Evolutionary conservation across 1,140 invertebrate genomes (phyloP).

Genomic region (Drosophila takahashii): DNA sequence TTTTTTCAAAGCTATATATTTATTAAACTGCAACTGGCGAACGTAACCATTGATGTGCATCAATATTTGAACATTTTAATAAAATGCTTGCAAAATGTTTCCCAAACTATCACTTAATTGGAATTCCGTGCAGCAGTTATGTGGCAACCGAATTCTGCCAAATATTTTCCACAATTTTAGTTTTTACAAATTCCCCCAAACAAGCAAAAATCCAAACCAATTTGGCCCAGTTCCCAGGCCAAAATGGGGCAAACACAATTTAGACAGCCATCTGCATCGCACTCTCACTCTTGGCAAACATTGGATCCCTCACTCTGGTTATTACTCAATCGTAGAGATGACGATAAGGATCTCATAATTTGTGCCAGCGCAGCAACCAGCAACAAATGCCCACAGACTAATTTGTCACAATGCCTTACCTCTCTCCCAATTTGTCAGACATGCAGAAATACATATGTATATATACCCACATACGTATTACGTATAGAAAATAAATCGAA

Average conservation of each 20-base stretch:
- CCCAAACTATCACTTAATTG: background rate
- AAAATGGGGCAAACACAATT: constrained; percentile 16
- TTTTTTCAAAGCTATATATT: background rate
- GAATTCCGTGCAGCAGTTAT: background rate
- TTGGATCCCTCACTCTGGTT: constrained; percentile 16
- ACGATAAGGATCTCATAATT: constrained; percentile 67
- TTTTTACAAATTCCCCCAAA: background rate
- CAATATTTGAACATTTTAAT: constrained; percentile 1
- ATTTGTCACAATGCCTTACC: constrained; percentile 75
- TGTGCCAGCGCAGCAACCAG: constrained; percentile 48
- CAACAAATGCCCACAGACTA: constrained; percentile 58
- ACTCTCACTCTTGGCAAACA: constrained; percentile 14
- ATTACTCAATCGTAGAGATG: constrained; percentile 46
- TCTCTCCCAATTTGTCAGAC: constrained; percentile 61
- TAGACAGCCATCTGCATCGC: constrained; percentile 5
- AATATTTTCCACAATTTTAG: constrained; percentile 5
- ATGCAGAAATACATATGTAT: constrained; percentile 52
- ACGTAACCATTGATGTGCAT: background rate
- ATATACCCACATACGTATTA: background rate
- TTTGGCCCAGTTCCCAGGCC: constrained; percentile 26
- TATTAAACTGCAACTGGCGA: background rate
- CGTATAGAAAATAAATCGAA: constrained; percentile 75
- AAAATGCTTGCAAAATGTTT: background rate
- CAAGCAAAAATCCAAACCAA: constrained; percentile 6
- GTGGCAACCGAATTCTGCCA: background rate